phyloP scores from a whole-genome alignment of 2,113 vertebrate species.

The Elachura formosa region DNA sequence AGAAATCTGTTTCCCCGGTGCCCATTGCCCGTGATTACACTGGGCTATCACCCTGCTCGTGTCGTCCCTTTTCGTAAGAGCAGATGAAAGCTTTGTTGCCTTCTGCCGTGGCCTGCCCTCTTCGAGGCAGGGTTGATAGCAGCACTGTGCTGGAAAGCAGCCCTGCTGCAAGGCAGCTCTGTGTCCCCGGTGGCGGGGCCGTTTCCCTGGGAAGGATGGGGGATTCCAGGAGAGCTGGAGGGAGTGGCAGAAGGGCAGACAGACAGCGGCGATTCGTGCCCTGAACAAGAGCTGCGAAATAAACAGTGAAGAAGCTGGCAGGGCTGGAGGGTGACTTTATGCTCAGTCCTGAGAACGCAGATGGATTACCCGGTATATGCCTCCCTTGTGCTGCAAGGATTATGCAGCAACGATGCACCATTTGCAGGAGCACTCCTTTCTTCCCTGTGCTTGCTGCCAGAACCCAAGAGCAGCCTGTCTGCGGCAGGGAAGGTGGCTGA shows the following conservation, averaged over 20 bases:
- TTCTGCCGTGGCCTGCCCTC: accelerated
- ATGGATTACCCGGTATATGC: neutral
- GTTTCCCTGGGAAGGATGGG: neutral
- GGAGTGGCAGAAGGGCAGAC: neutral
- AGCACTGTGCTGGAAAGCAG: neutral
- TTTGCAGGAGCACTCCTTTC: neutral
- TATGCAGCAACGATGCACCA: accelerated
- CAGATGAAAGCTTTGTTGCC: neutral
- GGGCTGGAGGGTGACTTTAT: neutral
- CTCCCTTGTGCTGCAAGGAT: neutral
- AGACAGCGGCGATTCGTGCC: neutral
- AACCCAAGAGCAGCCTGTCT: neutral
- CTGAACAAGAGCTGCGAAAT: neutral
- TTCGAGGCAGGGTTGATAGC: neutral
- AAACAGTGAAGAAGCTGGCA: neutral
- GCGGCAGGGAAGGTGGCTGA: neutral
- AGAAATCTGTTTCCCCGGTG: neutral
- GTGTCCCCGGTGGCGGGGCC: accelerated
- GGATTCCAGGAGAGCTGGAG: neutral
- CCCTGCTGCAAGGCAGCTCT: neutral
- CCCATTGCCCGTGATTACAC: accelerated
- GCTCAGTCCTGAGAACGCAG: neutral
- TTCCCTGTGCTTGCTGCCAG: neutral
- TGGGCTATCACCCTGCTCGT: neutral
- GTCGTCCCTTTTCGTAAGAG: neutral